Percentiles rank a stretch among this genome's conserved stretches.
phyloP scores from a whole-genome alignment of 2,113 vertebrate species.

The Osmerus eperlanus region DNA sequence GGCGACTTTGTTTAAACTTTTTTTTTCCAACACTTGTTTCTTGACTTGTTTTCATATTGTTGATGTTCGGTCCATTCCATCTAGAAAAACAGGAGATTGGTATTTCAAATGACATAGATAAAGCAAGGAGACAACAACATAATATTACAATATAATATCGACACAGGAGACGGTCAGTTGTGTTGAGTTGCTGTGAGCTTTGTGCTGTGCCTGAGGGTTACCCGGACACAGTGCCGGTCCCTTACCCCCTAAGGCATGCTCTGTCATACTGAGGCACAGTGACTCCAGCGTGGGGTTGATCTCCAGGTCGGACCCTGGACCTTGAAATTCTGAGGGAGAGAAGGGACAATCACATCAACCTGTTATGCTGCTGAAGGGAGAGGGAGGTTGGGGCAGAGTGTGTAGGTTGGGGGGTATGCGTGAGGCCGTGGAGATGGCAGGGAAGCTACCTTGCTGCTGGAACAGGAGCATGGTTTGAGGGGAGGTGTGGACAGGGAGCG shows the following conservation, averaged over 20 bases:
- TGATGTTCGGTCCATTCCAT: conserved; percentile 91
- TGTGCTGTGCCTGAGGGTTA: too few species aligned
- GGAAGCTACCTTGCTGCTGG: conserved; percentile 82
- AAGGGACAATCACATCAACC: too few species aligned
- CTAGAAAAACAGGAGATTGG: conserved; percentile 54
- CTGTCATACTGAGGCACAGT: conserved; percentile 96
- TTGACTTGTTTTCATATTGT: conserved; percentile 79
- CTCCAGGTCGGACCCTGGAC: conserved; percentile 89
- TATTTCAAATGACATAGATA: too few species aligned
- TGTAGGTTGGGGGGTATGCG: not conserved
- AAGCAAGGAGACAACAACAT: too few species aligned
- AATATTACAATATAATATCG: too few species aligned
- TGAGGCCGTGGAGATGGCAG: not conserved
- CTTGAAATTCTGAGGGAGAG: conserved; percentile 80
- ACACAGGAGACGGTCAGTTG: too few species aligned
- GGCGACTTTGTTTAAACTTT: conserved; percentile 37
- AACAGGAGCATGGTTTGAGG: conserved; percentile 94
- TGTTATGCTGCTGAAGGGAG: too few species aligned
- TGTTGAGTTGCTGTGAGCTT: too few species aligned
- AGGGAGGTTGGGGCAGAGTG: not conserved
- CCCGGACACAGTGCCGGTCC: not conserved
- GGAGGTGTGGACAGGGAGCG: conserved; percentile 91
- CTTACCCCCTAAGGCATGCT: conserved; percentile 93
- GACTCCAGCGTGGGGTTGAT: conserved; percentile 96
- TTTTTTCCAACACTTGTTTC: conserved; percentile 12